Conservation (phyloP, 1,140 invertebrate species). For the Dendrolimus kikuchii region DNA sequence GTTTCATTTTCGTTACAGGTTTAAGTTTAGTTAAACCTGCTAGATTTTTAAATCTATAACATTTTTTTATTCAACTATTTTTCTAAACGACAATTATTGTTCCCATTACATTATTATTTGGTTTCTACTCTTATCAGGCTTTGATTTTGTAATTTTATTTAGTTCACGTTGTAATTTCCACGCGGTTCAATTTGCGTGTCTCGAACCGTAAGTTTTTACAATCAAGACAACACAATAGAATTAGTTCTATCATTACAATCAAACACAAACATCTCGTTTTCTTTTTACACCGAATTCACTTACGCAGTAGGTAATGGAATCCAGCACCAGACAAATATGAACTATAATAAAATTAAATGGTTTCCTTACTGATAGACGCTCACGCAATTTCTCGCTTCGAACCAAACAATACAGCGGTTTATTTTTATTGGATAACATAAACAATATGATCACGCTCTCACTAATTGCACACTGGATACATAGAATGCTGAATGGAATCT, state of each 20-base stretch:
- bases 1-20: too few relatives aligned
- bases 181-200: slow-evolving; percentile 16
- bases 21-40: too few relatives aligned
- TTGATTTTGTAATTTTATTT: too few relatives aligned
- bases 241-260: too few relatives aligned
- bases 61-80: too few relatives aligned
- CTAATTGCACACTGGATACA: slow-evolving; percentile 16
- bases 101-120: too few relatives aligned
- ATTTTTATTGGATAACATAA: slow-evolving; percentile 16
- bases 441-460: slow-evolving; percentile 14
- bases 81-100: too few relatives aligned
- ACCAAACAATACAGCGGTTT: slow-evolving; percentile 9
- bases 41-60: too few relatives aligned
- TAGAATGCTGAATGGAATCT: slow-evolving; percentile 7
- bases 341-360: slow-evolving; percentile 21
- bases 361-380: slow-evolving; percentile 17
- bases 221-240: slow-evolving; percentile 17
- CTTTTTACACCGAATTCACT: slow-evolving; percentile 24
- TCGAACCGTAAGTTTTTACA: slow-evolving; percentile 12
- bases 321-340: slow-evolving; percentile 12
- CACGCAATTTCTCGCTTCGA: slow-evolving; percentile 15
- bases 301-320: slow-evolving; percentile 13
- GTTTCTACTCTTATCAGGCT: too few relatives aligned
- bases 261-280: slow-evolving; percentile 12
- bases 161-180: too few relatives aligned